Evolutionary conservation across 2,888 invertebrate species (phyloP).

Genomic region (Drosophila limbata): DNA sequence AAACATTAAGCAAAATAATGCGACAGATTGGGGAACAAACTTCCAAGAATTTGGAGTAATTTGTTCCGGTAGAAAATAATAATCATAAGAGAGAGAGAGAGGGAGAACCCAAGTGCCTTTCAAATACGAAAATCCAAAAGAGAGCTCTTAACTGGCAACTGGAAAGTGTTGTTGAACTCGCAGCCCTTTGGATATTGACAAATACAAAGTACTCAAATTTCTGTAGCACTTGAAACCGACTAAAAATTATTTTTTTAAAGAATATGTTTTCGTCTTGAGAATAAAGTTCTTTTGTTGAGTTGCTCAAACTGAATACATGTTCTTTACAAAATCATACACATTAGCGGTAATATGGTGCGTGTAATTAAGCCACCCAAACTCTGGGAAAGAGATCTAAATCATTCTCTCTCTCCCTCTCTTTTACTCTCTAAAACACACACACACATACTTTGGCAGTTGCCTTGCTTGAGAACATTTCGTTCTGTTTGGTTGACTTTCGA

Average conservation of each 20-base stretch:
- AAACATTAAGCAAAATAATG: conserved; percentile 24
- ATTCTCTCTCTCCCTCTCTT: conserved; percentile 5
- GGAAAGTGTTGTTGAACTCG: conserved; percentile 66
- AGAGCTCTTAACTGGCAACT: conserved; percentile 9
- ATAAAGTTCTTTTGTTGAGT: conserved; percentile 29
- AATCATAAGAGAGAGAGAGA: conserved; percentile 13
- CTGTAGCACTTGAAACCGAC: conserved; percentile 32
- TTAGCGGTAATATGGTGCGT: conserved; percentile 65
- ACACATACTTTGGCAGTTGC: conserved; percentile 47
- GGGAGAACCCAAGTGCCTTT: conserved; percentile 6
- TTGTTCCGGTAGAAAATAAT: conserved; percentile 70
- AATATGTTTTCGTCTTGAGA: conserved; percentile 24
- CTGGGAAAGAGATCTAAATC: conserved; percentile 28
- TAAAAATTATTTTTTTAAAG: conserved; percentile 54
- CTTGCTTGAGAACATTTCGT: conserved; percentile 48
- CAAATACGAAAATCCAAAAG: conserved; percentile 33
- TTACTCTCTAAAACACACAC: conserved; percentile 5
- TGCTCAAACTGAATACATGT: conserved; percentile 12
- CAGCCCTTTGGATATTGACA: conserved; percentile 29
- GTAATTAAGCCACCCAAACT: conserved; percentile 50
- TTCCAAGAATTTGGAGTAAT: conserved; percentile 69
- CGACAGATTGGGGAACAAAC: conserved; percentile 46
- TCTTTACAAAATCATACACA: conserved; percentile 51
- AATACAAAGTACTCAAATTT: conserved; percentile 39
- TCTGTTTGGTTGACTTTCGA: conserved; percentile 61